phyloP scores from a whole-genome alignment of 2,888 invertebrate species.

The Heliconius charithonia region DNA sequence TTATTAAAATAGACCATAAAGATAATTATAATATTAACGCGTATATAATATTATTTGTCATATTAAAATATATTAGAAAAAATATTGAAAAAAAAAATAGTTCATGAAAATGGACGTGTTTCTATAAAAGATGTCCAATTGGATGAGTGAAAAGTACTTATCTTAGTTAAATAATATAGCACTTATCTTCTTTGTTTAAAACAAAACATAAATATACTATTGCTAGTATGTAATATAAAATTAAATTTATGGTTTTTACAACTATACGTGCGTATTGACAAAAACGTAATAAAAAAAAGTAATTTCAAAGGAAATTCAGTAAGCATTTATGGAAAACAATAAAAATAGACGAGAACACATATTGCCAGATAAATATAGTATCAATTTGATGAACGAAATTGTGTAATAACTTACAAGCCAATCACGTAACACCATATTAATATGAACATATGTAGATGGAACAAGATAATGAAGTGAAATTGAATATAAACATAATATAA shows the following conservation, averaged over 20 bases:
- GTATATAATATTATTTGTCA: not conserved
- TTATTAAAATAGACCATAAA: slow-evolving; percentile 25
- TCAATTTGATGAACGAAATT: not conserved
- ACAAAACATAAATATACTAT: too few species aligned
- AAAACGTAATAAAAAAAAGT: not conserved
- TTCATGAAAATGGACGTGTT: not conserved
- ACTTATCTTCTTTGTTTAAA: too few species aligned
- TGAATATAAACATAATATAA: slow-evolving; percentile 44
- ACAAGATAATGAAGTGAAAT: slow-evolving; percentile 42
- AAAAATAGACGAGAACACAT: not conserved
- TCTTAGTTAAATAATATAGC: too few species aligned
- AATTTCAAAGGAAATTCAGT: not conserved
- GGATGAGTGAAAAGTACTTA: not conserved
- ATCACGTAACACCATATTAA: not conserved
- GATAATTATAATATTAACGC: not conserved
- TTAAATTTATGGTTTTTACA: too few species aligned
- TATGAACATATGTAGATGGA: slow-evolving; percentile 15
- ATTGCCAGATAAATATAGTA: not conserved
- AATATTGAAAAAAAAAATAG: not conserved
- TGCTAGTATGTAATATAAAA: too few species aligned
- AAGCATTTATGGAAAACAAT: not conserved
- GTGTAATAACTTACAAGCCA: not conserved
- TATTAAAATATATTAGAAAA: not conserved
- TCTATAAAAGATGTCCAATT: not conserved
- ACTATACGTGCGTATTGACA: not conserved